Percentiles rank a stretch among this genome's conserved stretches.
These are phyloP conservation scores for Iguana delicatissima DNA, from an alignment of 2,797 vertebrate genomes.

Conservation along the genomic window DNA sequence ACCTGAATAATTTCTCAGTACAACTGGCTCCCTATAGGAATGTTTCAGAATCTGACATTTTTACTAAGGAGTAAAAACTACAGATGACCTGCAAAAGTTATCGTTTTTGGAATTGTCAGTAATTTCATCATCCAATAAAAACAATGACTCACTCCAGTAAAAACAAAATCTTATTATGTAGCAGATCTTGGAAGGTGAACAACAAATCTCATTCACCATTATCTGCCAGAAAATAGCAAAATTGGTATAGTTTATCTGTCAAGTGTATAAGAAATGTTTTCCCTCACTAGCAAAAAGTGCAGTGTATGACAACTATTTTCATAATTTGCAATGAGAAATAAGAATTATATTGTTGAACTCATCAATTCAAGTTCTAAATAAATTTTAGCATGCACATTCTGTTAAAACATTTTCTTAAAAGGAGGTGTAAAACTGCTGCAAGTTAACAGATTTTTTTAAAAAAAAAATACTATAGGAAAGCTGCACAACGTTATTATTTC, in stretches of 20 bases:
- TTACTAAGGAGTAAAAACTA: constrained; percentile 59
- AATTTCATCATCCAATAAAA: constrained; percentile 68
- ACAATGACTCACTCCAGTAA: constrained; percentile 42
- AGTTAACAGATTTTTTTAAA: neutral
- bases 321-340: constrained; percentile 13
- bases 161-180: constrained; percentile 43
- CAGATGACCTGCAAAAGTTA: constrained; percentile 52
- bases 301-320: constrained; percentile 10
- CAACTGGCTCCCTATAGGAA: constrained; percentile 52
- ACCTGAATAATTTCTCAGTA: constrained; percentile 52
- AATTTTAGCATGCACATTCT: neutral
- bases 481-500: neutral
- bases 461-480: neutral
- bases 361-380: constrained; percentile 17
- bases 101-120: constrained; percentile 54
- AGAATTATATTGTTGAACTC: neutral
- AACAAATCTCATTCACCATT: constrained; percentile 36
- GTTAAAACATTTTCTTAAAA: neutral
- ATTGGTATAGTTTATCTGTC: constrained; percentile 34
- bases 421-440: neutral
- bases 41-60: constrained; percentile 61
- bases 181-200: constrained; percentile 36
- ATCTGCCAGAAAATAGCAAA: constrained; percentile 40
- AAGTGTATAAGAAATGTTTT: constrained; percentile 29
- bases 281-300: constrained; percentile 20